These are phyloP conservation scores for Gallinago nigripennis DNA, from an alignment of 2,797 vertebrate genomes.

Conservation along the genomic window DNA sequence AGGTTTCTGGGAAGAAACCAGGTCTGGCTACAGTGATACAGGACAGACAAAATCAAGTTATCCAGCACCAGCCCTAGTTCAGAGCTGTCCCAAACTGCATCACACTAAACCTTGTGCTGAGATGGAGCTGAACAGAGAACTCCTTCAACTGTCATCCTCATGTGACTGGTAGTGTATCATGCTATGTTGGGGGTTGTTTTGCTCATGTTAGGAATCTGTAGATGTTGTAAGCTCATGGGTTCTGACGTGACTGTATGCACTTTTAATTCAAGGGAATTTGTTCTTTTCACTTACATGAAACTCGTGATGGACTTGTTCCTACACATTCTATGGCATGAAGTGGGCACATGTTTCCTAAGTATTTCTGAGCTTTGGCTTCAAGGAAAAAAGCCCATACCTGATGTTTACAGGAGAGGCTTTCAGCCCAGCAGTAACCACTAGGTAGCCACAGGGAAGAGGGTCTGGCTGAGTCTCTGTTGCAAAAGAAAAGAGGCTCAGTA, in stretches of 20 bases:
- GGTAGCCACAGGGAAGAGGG: not conserved
- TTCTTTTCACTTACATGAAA: not conserved
- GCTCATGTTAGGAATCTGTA: not conserved
- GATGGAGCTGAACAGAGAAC: not conserved
- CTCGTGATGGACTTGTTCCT: fast-evolving
- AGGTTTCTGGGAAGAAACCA: not conserved
- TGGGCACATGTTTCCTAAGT: not conserved
- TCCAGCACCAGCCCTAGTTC: not conserved
- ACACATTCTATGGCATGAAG: not conserved
- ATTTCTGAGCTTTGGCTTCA: not conserved
- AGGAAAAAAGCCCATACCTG: not conserved
- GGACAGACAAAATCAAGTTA: not conserved
- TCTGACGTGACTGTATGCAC: not conserved
- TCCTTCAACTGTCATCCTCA: not conserved
- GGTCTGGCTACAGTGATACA: not conserved
- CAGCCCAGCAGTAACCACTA: not conserved
- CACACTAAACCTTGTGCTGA: not conserved
- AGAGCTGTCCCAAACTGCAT: not conserved
- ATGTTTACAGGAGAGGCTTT: not conserved
- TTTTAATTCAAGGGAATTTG: not conserved
- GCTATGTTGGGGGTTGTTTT: not conserved
- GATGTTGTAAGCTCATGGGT: fast-evolving
- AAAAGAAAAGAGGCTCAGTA: not conserved
- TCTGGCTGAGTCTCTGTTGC: not conserved
- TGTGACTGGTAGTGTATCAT: not conserved